Evolutionary conservation across 2,888 invertebrate genomes (phyloP).

Genomic region (Octonoba sinensis): DNA sequence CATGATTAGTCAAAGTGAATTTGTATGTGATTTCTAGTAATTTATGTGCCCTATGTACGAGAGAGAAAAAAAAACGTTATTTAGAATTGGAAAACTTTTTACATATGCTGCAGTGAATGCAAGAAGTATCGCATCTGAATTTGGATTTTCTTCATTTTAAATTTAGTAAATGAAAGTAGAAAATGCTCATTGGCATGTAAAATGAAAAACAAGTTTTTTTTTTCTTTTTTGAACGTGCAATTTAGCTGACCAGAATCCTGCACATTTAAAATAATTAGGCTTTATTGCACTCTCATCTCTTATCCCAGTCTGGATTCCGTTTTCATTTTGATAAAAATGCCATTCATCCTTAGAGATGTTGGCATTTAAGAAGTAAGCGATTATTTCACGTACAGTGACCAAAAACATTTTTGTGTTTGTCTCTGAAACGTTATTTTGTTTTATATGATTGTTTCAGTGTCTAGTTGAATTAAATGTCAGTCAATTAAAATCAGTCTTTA

Average conservation of each 20-base stretch:
- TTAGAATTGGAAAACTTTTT: conserved; percentile 49
- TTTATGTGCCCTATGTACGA: conserved; percentile 33
- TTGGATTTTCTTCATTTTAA: conserved; percentile 48
- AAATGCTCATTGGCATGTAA: conserved; percentile 20
- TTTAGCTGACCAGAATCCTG: conserved; percentile 39
- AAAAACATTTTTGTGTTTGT: too few species aligned
- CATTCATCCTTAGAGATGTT: too few species aligned
- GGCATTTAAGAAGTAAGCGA: too few species aligned
- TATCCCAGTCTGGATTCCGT: neutral
- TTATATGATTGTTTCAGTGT: neutral
- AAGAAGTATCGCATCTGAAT: conserved; percentile 9
- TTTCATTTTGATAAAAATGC: neutral
- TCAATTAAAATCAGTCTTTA: too few species aligned
- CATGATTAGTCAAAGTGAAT: conserved; percentile 56
- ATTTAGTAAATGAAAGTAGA: conserved; percentile 24
- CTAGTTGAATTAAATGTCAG: too few species aligned
- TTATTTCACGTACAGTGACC: too few species aligned
- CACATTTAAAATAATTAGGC: conserved; percentile 26
- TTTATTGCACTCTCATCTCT: conserved; percentile 8
- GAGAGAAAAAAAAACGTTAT: conserved; percentile 6
- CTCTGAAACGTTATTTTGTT: neutral
- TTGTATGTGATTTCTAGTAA: conserved; percentile 63
- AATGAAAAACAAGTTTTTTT: conserved; percentile 1
- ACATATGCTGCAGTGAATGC: conserved; percentile 25
- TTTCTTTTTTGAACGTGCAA: conserved; percentile 12